These are phyloP conservation scores for Ctenosaura bakeri DNA, from an alignment of 2,797 vertebrate species.

Conservation along the genomic window DNA sequence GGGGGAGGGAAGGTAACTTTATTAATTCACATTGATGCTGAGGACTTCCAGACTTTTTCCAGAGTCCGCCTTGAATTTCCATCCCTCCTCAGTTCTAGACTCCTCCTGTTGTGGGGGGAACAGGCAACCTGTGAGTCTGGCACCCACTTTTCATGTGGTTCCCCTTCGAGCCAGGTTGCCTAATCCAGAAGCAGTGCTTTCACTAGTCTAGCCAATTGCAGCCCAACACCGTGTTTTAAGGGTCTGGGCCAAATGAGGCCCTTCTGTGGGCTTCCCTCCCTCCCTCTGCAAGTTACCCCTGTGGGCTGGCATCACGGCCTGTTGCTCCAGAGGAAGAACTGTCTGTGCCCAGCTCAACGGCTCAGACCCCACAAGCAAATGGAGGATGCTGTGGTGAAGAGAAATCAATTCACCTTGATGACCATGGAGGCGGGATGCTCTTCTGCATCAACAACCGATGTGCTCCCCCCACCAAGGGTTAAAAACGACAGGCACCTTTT, in stretches of 20 bases:
- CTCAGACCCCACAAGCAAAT: background rate
- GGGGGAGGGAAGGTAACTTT: background rate
- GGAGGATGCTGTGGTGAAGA: background rate
- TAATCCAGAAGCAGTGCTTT: background rate
- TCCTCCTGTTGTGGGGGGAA: background rate
- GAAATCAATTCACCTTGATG: too few species aligned
- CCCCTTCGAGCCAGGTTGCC: background rate
- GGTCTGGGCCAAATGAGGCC: background rate
- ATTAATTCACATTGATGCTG: background rate
- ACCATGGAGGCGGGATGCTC: background rate
- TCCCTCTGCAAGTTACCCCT: background rate
- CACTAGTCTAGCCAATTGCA: background rate
- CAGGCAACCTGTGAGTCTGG: background rate
- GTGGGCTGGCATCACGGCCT: background rate
- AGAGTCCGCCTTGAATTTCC: background rate
- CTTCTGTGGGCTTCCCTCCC: background rate
- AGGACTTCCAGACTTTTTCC: background rate
- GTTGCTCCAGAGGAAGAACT: background rate
- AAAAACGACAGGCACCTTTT: background rate
- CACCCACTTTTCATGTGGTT: background rate
- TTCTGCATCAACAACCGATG: background rate
- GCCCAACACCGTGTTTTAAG: background rate
- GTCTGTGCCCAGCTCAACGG: background rate
- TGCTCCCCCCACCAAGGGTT: background rate
- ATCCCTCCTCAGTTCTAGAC: too few species aligned